phyloP scores from a whole-genome alignment of 1,140 invertebrate genomes.

The Cyclina sinensis region DNA sequence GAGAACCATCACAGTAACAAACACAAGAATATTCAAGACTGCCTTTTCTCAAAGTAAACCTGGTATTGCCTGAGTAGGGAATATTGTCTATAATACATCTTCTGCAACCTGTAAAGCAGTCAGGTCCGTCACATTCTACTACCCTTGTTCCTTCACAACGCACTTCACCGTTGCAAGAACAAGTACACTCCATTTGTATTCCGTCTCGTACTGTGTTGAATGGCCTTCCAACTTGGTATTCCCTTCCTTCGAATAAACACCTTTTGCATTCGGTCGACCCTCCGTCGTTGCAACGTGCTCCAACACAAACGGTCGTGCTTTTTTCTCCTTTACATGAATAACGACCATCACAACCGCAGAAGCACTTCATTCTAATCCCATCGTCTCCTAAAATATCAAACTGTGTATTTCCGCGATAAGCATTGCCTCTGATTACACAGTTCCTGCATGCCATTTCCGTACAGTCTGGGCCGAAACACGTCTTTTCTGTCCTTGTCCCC shows the following conservation, averaged over 20 bases:
- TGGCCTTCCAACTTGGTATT: background rate
- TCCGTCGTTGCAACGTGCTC: conserved; percentile 9
- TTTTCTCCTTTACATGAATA: conserved; percentile 49
- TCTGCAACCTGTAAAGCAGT: conserved; percentile 67
- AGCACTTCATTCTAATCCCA: conserved; percentile 46
- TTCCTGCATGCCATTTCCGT: background rate
- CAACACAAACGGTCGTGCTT: conserved; percentile 25
- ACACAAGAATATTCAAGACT: conserved; percentile 71
- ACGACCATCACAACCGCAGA: conserved; percentile 48
- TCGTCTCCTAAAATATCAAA: conserved; percentile 27
- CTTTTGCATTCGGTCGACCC: background rate
- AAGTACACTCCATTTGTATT: conserved; percentile 38
- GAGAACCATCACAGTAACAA: conserved; percentile 78
- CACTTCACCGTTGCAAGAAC: conserved; percentile 43
- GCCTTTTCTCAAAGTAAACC: conserved; percentile 71
- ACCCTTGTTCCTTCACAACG: conserved; percentile 41
- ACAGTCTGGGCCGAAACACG: conserved; percentile 48
- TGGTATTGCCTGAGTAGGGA: conserved; percentile 71
- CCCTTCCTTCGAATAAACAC: conserved; percentile 38
- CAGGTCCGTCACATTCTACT: conserved; percentile 38
- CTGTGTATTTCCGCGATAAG: conserved; percentile 32
- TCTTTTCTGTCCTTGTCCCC: conserved; percentile 21
- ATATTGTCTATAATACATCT: conserved; percentile 70
- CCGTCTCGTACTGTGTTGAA: conserved; percentile 47
- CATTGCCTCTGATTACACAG: conserved; percentile 40